These are phyloP conservation scores for Bugula neritina DNA, from an alignment of 2,888 invertebrate species.

Conservation along the genomic window DNA sequence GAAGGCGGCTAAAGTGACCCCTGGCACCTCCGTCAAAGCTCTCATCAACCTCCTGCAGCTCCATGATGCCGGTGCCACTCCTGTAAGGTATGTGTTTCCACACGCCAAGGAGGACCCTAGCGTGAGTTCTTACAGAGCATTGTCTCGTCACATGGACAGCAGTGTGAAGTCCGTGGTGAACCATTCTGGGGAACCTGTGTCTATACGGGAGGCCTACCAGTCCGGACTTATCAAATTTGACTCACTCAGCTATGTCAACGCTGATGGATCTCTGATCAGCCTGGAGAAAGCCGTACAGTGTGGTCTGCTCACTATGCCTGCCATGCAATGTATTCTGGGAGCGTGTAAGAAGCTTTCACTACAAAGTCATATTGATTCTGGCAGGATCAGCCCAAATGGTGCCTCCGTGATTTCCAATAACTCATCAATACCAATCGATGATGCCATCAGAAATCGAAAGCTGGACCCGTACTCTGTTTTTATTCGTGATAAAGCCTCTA, in stretches of 20 bases:
- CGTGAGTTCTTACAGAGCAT: conserved; percentile 9
- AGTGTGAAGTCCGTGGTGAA: conserved; percentile 19
- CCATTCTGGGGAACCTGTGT: neutral
- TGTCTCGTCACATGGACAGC: conserved; percentile 20
- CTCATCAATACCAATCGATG: neutral
- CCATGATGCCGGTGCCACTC: neutral
- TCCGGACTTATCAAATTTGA: conserved; percentile 25
- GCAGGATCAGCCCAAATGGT: neutral
- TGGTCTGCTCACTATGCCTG: conserved; percentile 9
- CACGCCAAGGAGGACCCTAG: conserved; percentile 25
- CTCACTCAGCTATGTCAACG: conserved; percentile 22
- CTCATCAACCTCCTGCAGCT: conserved; percentile 16
- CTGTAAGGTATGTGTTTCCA: conserved; percentile 11
- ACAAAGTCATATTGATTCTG: conserved; percentile 4
- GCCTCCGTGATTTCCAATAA: neutral
- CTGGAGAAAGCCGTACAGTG: neutral
- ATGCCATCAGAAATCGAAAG: conserved; percentile 7
- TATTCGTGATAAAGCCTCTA: neutral
- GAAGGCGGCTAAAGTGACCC: conserved; percentile 1
- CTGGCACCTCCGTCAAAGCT: conserved; percentile 2
- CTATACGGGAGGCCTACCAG: conserved; percentile 25
- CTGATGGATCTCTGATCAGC: conserved; percentile 2
- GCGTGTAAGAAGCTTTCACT: conserved; percentile 25
- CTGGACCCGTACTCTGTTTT: conserved; percentile 23
- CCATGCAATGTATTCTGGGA: conserved; percentile 24